Percentiles rank a stretch among this genome's conserved stretches.
These are phyloP conservation scores for Nephila pilipes DNA, from an alignment of 1,140 invertebrate genomes.

Conservation along the genomic window DNA sequence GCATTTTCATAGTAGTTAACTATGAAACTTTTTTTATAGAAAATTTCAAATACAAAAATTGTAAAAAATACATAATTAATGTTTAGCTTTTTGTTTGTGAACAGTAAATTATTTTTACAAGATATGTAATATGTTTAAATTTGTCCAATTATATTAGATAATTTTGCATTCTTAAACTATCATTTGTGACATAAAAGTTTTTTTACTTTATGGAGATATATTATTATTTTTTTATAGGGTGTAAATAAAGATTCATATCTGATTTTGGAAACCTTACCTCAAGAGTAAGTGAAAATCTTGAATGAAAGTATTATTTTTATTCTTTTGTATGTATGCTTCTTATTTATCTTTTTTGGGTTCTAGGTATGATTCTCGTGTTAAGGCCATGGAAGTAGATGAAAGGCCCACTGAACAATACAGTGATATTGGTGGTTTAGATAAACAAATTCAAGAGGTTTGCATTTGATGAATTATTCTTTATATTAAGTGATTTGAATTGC, in stretches of 20 bases:
- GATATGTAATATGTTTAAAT: too few relatives aligned
- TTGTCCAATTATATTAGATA: too few relatives aligned
- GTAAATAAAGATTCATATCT: constrained; percentile 99
- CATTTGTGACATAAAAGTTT: too few relatives aligned
- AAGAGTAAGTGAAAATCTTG: constrained; percentile 86
- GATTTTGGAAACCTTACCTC: constrained; percentile 97
- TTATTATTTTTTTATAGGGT: constrained; percentile 83
- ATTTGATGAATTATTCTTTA: not conserved
- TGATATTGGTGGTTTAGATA: constrained; percentile 99
- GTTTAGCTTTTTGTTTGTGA: too few relatives aligned
- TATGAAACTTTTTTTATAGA: too few relatives aligned
- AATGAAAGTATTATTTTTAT: not conserved
- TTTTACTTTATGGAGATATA: constrained; percentile 1
- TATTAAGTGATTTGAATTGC: not conserved
- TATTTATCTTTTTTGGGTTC: constrained; percentile 64
- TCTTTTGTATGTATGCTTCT: not conserved
- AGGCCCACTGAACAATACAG: constrained; percentile 99
- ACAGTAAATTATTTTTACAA: too few relatives aligned
- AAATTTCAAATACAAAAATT: too few relatives aligned
- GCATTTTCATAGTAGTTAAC: too few relatives aligned
- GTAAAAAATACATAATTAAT: too few relatives aligned
- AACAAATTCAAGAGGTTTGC: constrained; percentile 92
- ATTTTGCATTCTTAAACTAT: too few relatives aligned
- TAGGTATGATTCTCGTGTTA: constrained; percentile 95
- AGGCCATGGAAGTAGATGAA: constrained; percentile 99